These are phyloP conservation scores for Leucophenga maculata DNA, from an alignment of 2,888 invertebrate species.

Conservation along the genomic window DNA sequence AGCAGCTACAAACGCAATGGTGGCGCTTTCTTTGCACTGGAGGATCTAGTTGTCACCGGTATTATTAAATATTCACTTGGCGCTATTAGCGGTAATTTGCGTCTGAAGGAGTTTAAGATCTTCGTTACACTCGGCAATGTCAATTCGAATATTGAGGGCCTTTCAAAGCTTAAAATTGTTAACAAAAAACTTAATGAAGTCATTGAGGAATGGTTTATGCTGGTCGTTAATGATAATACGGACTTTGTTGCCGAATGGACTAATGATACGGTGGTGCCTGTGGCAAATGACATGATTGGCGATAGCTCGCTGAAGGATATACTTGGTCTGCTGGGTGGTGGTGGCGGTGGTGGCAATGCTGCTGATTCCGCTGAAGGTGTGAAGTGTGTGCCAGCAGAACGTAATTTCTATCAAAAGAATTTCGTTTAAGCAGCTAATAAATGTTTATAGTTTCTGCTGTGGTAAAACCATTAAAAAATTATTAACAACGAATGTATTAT, in stretches of 20 bases:
- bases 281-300: conserved; percentile 57
- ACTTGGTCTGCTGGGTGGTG: conserved; percentile 49
- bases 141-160: conserved; percentile 59
- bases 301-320: conserved; percentile 57
- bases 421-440: too few relatives aligned
- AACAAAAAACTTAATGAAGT: conserved; percentile 63
- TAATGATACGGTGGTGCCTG: conserved; percentile 48
- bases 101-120: conserved; percentile 54
- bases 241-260: conserved; percentile 49
- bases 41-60: conserved; percentile 53
- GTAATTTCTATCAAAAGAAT: too few relatives aligned
- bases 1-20: conserved; percentile 51
- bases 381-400: conserved; percentile 17
- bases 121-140: conserved; percentile 54
- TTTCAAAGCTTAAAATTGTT: conserved; percentile 54
- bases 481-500: too few relatives aligned
- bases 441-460: too few relatives aligned
- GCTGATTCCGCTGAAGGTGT: conserved; percentile 9
- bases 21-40: conserved; percentile 55
- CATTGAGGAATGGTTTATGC: conserved; percentile 60
- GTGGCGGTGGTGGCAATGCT: conserved; percentile 35
- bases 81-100: conserved; percentile 40
- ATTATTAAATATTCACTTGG: conserved; percentile 54
- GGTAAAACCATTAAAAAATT: too few relatives aligned
- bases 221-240: conserved; percentile 65